phyloP scores from a whole-genome alignment of 2,797 vertebrate species.

The Centroberyx gerrardi region DNA sequence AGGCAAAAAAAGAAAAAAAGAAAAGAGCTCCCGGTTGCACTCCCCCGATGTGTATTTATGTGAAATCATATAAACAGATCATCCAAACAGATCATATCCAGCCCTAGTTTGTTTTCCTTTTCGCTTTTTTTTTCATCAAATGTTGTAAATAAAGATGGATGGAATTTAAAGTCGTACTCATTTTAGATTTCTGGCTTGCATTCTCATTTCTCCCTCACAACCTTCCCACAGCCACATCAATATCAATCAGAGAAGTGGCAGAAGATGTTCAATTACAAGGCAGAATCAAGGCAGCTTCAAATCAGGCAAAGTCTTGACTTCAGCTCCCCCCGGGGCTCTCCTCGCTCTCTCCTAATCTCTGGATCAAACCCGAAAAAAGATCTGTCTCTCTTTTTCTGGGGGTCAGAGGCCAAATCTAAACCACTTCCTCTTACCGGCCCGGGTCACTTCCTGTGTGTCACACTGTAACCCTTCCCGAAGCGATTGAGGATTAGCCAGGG shows the following conservation, averaged over 20 bases:
- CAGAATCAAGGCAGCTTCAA: constrained; percentile 24
- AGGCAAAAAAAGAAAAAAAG: constrained; percentile 32
- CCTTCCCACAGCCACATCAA: constrained; percentile 45
- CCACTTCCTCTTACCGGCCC: constrained; percentile 40
- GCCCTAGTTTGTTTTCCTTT: background rate
- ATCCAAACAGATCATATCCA: constrained; percentile 18
- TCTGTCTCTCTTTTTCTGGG: constrained; percentile 44
- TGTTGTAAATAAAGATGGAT: constrained; percentile 18
- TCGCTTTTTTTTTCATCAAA: constrained; percentile 5
- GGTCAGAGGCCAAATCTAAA: constrained; percentile 55
- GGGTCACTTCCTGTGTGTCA: constrained; percentile 54
- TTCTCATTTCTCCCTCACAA: constrained; percentile 4
- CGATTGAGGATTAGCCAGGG: constrained; percentile 65
- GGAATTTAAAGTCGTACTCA: constrained; percentile 29
- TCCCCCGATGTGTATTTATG: constrained; percentile 5
- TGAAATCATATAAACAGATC: constrained; percentile 21
- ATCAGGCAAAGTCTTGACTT: constrained; percentile 41
- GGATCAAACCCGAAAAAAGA: constrained; percentile 57
- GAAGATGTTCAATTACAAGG: constrained; percentile 21
- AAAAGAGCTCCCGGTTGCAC: background rate
- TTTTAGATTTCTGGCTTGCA: background rate
- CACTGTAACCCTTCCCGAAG: constrained; percentile 49
- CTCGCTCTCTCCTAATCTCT: constrained; percentile 49
- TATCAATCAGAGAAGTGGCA: constrained; percentile 35
- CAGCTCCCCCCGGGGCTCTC: constrained; percentile 12